Evolutionary conservation across 2,113 vertebrate species (phyloP), one percentile per base, ranked within the genome.

Genomic region (Pan troglodytes): DNA sequence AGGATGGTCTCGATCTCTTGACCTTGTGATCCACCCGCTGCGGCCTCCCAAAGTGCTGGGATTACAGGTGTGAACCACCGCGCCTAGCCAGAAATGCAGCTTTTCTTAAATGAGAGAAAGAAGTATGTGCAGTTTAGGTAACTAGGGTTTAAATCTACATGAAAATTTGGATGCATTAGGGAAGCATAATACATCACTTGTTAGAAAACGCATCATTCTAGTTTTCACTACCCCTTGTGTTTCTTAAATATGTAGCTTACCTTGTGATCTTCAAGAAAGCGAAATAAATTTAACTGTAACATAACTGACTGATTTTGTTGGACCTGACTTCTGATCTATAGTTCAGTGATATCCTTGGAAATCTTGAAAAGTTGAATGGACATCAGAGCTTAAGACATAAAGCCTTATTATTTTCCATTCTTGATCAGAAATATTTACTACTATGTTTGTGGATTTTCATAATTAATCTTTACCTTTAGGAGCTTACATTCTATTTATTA

Each of bases 61-160:
- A 55, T 55, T 55, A 20, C 52, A 2, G 52, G 52, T 6, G 6
- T 20, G 52, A 55, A 18, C 52, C 52, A 55, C 52, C 6, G 6
- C 52, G 6, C 52, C 52, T 6, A 6, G 52, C 18, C 52, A 89
- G 88, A 94, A 93, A 90, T 81, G 11, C 11, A 90, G 90, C 64
- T 85, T 94, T 93, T 81, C 84, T 95, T 95, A 93, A 92, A 61
- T 59, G 75, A 95, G 81, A 96, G 70, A 14, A 50, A 72, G 80
- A 88, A 86, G 61, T 59, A 45, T 22, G 4, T 91, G 80, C 67
- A 64, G 17, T 59, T 95, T 64, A 73, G 78, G 52, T 38, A 91
- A 82, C 45, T 18, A 70, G 67, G 32, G n/a, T 94, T 94, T 94
- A 94, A 88, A 91, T 81, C 95, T 52, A 67, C 13, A 61, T 22